A percentile compares a stretch with the other conserved stretches of the same genome.
Conservation (phyloP, 2,888 invertebrate species). For the Molanna angustata region DNA sequence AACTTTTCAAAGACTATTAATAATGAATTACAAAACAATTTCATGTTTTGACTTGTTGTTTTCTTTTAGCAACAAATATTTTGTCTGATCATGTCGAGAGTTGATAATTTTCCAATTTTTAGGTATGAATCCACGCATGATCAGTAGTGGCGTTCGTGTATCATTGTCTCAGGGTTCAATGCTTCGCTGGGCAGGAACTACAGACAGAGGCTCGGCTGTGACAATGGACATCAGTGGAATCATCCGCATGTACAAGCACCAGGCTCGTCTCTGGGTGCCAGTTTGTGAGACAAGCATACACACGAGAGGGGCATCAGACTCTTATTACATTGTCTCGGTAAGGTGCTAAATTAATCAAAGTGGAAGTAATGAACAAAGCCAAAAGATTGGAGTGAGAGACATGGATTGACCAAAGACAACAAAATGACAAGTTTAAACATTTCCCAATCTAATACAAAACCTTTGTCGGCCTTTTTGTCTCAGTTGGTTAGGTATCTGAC, state of each 20-base stretch:
- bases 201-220: conserved; percentile 78
- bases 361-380: no score
- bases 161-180: conserved; percentile 66
- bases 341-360: conserved; percentile 9
- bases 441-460: neutral
- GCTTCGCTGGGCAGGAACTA: conserved; percentile 75
- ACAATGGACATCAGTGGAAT: conserved; percentile 75
- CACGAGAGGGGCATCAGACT: conserved; percentile 46
- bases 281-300: conserved; percentile 71
- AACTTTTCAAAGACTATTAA: no score
- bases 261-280: conserved; percentile 76
- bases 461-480: no score
- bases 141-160: conserved; percentile 52
- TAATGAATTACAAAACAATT: no score
- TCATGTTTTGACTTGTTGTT: no score
- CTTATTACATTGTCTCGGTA: conserved; percentile 27
- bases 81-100: no score
- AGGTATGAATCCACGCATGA: conserved; percentile 27
- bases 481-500: no score
- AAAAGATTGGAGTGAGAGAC: no score
- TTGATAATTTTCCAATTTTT: no score
- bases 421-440: no score
- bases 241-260: conserved; percentile 66
- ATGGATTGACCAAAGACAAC: no score
- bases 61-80: no score